Evolutionary conservation across 92 coral and sea anemone species (phyloP).

Genomic region (Zoanthus sociatus): DNA sequence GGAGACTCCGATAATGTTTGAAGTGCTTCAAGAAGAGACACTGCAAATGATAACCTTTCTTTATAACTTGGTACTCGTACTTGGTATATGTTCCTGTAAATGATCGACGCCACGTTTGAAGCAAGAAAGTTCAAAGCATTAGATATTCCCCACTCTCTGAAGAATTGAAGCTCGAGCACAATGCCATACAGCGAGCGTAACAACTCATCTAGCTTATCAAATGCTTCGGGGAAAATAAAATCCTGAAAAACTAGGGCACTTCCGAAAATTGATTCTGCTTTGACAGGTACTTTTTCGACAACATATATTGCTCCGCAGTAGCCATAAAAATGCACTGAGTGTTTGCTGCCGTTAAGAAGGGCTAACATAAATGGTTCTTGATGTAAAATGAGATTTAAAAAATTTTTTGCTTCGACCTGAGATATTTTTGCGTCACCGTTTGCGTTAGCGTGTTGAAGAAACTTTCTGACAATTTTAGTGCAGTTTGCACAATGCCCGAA

Average conservation of each 20-base stretch:
- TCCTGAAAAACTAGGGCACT: constrained; percentile 45
- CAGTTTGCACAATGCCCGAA: constrained; percentile 70
- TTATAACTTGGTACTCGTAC: constrained; percentile 49
- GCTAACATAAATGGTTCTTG: constrained; percentile 75
- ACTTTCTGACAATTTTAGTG: constrained; percentile 18
- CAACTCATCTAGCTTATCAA: constrained; percentile 67
- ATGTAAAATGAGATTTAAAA: constrained; percentile 56
- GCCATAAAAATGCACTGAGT: constrained; percentile 71
- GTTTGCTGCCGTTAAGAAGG: constrained; percentile 72
- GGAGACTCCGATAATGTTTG: constrained; percentile 63
- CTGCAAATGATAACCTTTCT: constrained; percentile 61
- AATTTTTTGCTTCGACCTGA: constrained; percentile 59
- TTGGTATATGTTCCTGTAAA: constrained; percentile 51
- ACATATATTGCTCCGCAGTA: constrained; percentile 80
- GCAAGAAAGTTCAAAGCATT: constrained; percentile 16
- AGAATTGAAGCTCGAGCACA: background rate
- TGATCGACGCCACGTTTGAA: constrained; percentile 18
- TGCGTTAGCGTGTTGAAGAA: constrained; percentile 66
- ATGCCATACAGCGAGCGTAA: background rate
- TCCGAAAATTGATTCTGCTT: constrained; percentile 69
- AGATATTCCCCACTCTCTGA: background rate
- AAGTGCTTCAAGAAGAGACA: constrained; percentile 60
- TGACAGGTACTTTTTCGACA: constrained; percentile 64
- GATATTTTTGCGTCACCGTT: constrained; percentile 66
- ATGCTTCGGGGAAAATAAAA: constrained; percentile 55